Base-by-base conservation (phyloP, 2,888 invertebrate species). In the Hoplodrina blanda region DNA sequence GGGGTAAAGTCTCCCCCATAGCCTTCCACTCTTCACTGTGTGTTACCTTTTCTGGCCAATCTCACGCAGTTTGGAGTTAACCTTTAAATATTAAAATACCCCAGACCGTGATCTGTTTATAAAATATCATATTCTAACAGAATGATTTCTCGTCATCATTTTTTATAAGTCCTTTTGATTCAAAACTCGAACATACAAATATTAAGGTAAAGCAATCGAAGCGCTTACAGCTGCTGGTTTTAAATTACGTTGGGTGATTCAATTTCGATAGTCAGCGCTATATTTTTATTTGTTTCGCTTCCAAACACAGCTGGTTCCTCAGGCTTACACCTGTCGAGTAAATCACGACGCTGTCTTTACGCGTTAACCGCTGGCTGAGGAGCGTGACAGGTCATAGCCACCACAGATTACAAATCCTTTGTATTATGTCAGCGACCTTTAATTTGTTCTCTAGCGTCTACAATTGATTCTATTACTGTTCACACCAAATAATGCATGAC, bases 361-460 rank as follows among this genome's bases (percentile, higher is more conserved):
- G 53, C 61, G 41, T 53, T 19, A 61, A 61, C 37, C 57, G 66
- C 60, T 49, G 50, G 33, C 63, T 66, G 56, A 63, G 62, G 57
- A 80, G 74, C 81, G 84, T 81, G 77, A 76, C 81, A 65, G 79
- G 77, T 84, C 81, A 72, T 57, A 82, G 76, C 62, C 74, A 71
- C 81, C 62, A 61, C 69, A 81, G 69, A 67, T 76, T 68, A 64
- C 60, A 67, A 72, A 75, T 72, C 64, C 72, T 81, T 82, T 77
- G 76, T 77, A 44, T 80, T 81, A 76, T 79, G 80, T 79, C 79
- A 80, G 61, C 62, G 77, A 79, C 66, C 80, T 79, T 79, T n/a
- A n/a, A n/a, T n/a, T 78, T 67, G 65, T 75, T 69, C 59, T 55
- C 25, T 13, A 69, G 68, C 71, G 55, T 63, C 20, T 57, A 66